Evolutionary conservation across 2,113 vertebrate genomes (phyloP).

Genomic region (Geothlypis trichas): DNA sequence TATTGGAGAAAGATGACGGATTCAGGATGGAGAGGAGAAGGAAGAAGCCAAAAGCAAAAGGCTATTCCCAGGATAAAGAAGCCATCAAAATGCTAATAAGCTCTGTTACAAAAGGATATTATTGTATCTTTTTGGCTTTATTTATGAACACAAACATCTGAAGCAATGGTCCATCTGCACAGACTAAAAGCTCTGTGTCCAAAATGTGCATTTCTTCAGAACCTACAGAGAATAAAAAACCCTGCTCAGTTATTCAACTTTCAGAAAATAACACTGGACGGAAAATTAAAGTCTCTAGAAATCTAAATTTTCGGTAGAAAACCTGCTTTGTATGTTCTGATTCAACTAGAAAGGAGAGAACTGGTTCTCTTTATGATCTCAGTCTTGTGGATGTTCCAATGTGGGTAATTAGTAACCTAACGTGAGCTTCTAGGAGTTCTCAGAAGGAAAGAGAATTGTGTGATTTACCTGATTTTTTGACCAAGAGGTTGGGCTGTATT

Average conservation of each 20-base stretch:
- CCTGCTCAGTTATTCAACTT: background rate
- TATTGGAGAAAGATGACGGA: slow-evolving; percentile 14
- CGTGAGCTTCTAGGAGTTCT: background rate
- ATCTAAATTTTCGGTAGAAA: background rate
- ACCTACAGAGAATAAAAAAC: background rate
- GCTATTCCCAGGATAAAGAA: slow-evolving; percentile 21
- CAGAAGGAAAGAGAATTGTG: background rate
- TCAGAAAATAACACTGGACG: background rate
- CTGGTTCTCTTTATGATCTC: background rate
- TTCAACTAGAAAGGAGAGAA: background rate
- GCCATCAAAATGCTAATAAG: slow-evolving; percentile 43
- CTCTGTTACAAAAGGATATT: background rate
- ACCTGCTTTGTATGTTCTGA: background rate
- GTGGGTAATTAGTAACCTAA: background rate
- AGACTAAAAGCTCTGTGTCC: background rate
- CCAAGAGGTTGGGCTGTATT: background rate
- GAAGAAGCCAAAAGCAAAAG: slow-evolving; percentile 4
- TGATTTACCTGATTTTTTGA: background rate
- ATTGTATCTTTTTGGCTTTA: slow-evolving; percentile 21
- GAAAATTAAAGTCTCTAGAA: background rate
- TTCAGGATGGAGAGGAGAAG: background rate
- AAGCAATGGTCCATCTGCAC: background rate
- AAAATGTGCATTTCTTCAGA: background rate
- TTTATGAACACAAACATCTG: slow-evolving; percentile 1
- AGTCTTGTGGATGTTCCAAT: background rate